These are phyloP conservation scores for Hydrophis major DNA, from an alignment of 2,797 vertebrate species.

Conservation along the genomic window DNA sequence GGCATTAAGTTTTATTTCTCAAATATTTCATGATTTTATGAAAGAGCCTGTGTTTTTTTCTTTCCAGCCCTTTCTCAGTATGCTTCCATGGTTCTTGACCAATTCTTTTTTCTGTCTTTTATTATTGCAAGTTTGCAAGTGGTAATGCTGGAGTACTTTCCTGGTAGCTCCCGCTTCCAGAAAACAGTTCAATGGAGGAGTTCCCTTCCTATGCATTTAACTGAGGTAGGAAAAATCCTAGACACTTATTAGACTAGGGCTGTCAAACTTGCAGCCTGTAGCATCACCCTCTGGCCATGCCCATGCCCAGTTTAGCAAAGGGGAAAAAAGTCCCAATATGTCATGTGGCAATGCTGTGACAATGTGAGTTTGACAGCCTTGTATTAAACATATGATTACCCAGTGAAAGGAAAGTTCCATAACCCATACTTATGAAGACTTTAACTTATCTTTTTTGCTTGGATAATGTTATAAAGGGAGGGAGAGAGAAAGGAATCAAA, in stretches of 20 bases:
- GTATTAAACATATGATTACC: neutral
- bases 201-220: neutral
- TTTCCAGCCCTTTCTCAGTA: neutral
- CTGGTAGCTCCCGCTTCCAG: neutral
- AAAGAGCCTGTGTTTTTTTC: neutral
- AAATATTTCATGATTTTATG: neutral
- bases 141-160: neutral
- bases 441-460: neutral
- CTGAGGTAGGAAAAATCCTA: neutral
- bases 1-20: neutral
- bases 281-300: too few relatives aligned
- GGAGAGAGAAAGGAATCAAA: neutral
- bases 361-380: too few relatives aligned
- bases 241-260: too few relatives aligned
- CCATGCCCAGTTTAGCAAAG: too few relatives aligned
- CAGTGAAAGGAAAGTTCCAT: neutral
- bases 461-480: neutral
- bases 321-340: too few relatives aligned
- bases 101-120: neutral
- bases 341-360: too few relatives aligned
- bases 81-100: neutral
- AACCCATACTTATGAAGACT: neutral
- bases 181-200: neutral
- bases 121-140: neutral
- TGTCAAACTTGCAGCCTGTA: too few relatives aligned